Evolutionary conservation across 2,113 vertebrate species (phyloP), one percentile per base, ranked within the genome.

Genomic region (Aptenodytes forsteri): DNA sequence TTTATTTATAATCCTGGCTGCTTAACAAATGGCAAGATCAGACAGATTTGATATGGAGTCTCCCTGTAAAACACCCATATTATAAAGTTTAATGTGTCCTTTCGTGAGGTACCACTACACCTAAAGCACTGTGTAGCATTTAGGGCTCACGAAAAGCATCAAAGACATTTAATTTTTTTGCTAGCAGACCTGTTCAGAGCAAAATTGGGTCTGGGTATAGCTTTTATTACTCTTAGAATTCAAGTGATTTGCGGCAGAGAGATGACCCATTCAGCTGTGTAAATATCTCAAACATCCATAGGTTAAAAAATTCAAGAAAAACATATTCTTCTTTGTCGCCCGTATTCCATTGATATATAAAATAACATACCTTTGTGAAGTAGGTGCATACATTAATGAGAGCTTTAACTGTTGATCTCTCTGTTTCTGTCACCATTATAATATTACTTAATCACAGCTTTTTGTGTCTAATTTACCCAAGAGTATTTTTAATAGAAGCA

Each of bases 391-490:
- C 27, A 61, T 91, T 92, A 96, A 84, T 76, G 67, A 83, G 73
- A 91, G 47, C 44, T 67, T 80, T 91, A 95, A 94, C 83, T 83
- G 93, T 97, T 93, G 84, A 93, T 96, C 90, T 96, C 50, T 73
- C 77, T 83, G 75, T 91, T 96, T 87, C 77, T 95, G 95, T 96
- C 93, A 91, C 70, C 69, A 72, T 96, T 96, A 85, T 93, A 79
- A 92, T 87, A 91, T 92, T 96, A 94, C 93, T 96, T 94, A 95
- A 94, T 95, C 94, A 89, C 61, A 81, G 72, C 66, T 92, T 96
- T 97, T 97, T 94, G 75, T 89, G 67, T 89, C 73, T 95, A 96
- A 94, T 95, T 87, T 95, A 97, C 95, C 94, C 93, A 92, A 95
- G 90, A 89, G 92, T 81, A 86, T 96, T 95, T 94, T 96, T 95